phyloP scores from a whole-genome alignment of 2,797 vertebrate species.

The Darevskia nairensis region DNA sequence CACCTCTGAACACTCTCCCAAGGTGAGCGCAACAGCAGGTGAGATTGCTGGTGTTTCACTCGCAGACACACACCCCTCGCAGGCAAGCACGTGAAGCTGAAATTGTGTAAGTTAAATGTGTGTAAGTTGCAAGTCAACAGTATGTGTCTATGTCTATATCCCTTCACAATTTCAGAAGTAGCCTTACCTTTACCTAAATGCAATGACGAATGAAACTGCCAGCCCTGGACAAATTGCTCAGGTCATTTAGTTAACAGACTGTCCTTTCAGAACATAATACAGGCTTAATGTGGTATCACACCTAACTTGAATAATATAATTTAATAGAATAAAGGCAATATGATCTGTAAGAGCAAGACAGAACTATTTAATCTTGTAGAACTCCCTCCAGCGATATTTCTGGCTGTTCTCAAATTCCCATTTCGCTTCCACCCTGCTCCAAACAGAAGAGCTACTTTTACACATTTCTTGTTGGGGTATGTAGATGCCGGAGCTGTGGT shows the following conservation, averaged over 20 bases:
- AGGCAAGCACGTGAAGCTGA: too few relatives aligned
- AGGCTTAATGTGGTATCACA: slow-evolving; percentile 32
- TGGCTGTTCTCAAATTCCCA: slow-evolving; percentile 61
- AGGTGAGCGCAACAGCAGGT: too few relatives aligned
- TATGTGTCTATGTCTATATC: too few relatives aligned
- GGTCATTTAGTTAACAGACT: slow-evolving; percentile 20
- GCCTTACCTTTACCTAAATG: slow-evolving; percentile 31
- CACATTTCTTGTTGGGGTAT: too few relatives aligned
- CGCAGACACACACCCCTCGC: neutral
- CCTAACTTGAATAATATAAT: slow-evolving; percentile 57
- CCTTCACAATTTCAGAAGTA: slow-evolving; percentile 30
- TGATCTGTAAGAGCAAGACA: slow-evolving; percentile 42
- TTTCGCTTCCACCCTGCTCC: slow-evolving; percentile 37
- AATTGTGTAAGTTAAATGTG: too few relatives aligned
- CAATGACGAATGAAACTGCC: slow-evolving; percentile 23
- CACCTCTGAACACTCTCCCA: too few relatives aligned
- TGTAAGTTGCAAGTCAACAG: too few relatives aligned
- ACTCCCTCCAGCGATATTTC: slow-evolving; percentile 46
- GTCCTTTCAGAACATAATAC: neutral
- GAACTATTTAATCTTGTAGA: accelerated
- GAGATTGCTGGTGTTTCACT: too few relatives aligned
- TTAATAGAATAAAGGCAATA: slow-evolving; percentile 47
- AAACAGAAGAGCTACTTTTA: neutral
- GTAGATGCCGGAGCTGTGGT: neutral
- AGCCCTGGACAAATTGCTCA: neutral